Base-by-base conservation (phyloP, 2,888 invertebrate species). In the Lucinisca nassula region DNA sequence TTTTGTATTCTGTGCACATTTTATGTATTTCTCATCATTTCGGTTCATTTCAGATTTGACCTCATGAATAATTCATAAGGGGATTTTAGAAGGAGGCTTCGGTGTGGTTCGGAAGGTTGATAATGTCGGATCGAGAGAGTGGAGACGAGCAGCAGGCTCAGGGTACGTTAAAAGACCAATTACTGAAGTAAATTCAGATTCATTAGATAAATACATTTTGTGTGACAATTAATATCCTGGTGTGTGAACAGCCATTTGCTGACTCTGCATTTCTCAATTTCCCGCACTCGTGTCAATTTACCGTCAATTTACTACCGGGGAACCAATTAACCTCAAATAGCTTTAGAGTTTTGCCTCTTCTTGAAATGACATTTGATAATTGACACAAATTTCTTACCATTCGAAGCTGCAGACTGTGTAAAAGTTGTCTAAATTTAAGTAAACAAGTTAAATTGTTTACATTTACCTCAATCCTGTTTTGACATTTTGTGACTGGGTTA, bases 81-180 rank as follows among this genome's bases (percentile, higher is more conserved):
- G 85, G 80, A 24, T 93, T 91, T 93, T 91, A 93, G 93, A 95
- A 95, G 94, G 94, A 95, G 95, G 95, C 95, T 95, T 93, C 89
- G 81, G 86, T 79, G 85, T 90, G 93, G 92, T 92, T 93, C 94
- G 95, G 94, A 95, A 95, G 95, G 94, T 95, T 95, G 95, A 95
- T 94, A 95, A 96, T 96, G 96, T 96, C 96, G 96, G 96, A 96
- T 93, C 95, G 95, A 89, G 96, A 96, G 94, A 96, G 95, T 94
- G 96, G 96, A 93, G 96, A 96, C 92, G 96, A 96, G 91, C 95
- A 94, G 91, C 96, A 95, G 94, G 95, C 95, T 89, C 95, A 94
- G 92, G 95, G 95, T 94, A 92, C 35, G 67, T 67, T 6, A 2
- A 67, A 35, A n/a, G n/a, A n/a, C n/a, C n/a, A n/a, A n/a, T n/a